Conservation (phyloP, 2,113 vertebrate genomes). For the Rhinogobius similis region DNA sequence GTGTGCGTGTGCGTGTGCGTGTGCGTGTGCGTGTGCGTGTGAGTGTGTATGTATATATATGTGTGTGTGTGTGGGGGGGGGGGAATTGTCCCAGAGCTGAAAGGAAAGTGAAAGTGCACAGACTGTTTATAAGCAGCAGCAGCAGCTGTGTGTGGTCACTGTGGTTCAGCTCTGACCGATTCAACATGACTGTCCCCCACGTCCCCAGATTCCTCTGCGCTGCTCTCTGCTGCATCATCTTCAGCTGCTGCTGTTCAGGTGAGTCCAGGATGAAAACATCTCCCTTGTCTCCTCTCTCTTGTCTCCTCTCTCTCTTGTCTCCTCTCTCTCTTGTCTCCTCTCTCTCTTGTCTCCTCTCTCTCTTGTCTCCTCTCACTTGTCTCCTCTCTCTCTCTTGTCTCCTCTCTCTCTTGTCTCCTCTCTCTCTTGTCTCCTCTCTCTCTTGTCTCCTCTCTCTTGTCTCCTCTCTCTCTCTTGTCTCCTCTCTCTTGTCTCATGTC, state of each 20-base stretch:
- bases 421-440: too few relatives aligned
- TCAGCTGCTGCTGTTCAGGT: background rate
- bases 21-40: too few relatives aligned
- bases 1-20: too few relatives aligned
- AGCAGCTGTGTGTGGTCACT: background rate
- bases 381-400: background rate
- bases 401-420: background rate
- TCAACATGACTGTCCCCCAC: background rate
- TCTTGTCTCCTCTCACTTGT: background rate
- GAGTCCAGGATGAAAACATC: background rate
- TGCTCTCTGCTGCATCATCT: background rate
- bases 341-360: background rate
- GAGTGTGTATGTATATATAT: too few relatives aligned
- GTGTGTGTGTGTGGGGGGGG: too few relatives aligned
- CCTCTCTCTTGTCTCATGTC: too few relatives aligned
- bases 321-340: background rate
- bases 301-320: background rate
- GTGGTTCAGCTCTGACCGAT: background rate
- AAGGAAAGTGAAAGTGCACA: background rate
- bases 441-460: background rate
- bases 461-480: background rate
- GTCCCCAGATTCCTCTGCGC: background rate
- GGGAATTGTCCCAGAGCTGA: too few relatives aligned
- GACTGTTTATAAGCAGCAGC: background rate
- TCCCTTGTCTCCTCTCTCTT: background rate